Conservation (phyloP, 2,113 vertebrate species). For the Loxodonta africana region DNA sequence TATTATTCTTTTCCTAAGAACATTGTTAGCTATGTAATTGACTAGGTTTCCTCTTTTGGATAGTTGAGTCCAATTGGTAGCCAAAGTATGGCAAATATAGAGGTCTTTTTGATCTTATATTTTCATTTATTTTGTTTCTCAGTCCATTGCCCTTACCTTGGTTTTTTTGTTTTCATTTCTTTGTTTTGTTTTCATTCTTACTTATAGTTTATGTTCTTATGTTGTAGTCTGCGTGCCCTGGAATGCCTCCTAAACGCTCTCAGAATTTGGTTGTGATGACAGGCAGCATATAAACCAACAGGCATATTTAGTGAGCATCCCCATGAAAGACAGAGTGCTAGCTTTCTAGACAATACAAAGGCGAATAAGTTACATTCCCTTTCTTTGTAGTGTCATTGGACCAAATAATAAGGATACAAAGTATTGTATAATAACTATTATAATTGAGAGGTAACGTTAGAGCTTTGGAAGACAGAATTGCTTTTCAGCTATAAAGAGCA, state of each 20-base stretch:
- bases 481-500: not conserved
- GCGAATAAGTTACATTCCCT: not conserved
- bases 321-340: not conserved
- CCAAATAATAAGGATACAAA: not conserved
- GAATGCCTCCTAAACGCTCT: not conserved
- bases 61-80: not conserved
- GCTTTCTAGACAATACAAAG: not conserved
- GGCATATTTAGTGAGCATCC: not conserved
- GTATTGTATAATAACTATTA: not conserved
- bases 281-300: not conserved
- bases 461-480: constrained; percentile 27
- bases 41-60: not conserved
- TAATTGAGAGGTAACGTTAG: not conserved
- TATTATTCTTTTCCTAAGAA: not conserved
- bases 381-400: not conserved
- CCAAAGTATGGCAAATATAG: not conserved
- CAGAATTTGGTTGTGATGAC: not conserved
- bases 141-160: not conserved
- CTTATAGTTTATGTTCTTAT: not conserved
- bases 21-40: not conserved
- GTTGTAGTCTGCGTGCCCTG: not conserved
- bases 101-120: not conserved
- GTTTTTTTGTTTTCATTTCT: not conserved
- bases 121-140: not conserved
- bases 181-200: not conserved